phyloP scores from a whole-genome alignment of 2,797 vertebrate genomes.

The Chiroxiphia lanceolata region DNA sequence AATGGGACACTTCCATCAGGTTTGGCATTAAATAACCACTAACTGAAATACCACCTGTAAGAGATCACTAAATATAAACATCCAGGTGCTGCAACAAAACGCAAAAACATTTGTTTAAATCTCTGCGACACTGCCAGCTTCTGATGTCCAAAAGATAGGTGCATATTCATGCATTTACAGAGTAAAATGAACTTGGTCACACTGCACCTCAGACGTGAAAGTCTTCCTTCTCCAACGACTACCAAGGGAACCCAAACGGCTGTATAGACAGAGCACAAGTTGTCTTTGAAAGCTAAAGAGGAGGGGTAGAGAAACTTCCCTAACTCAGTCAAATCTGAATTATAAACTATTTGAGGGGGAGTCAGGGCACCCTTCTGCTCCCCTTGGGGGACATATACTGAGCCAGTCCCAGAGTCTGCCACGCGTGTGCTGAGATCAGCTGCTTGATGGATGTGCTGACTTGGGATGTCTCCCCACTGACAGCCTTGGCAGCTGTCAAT shows the following conservation, averaged over 20 bases:
- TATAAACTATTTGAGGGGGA: neutral
- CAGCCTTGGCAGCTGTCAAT: neutral
- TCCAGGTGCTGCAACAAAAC: neutral
- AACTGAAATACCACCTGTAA: neutral
- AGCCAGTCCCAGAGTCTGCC: neutral
- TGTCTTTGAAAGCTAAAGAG: neutral
- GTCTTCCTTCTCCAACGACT: neutral
- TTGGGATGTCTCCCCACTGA: neutral
- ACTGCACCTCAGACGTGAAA: neutral
- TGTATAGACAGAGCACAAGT: rapidly evolving
- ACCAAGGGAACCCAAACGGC: neutral
- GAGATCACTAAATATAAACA: neutral
- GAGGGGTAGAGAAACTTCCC: neutral
- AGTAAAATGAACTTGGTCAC: neutral
- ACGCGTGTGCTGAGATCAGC: rapidly evolving
- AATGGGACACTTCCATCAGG: neutral
- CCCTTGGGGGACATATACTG: rapidly evolving
- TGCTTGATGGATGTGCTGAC: neutral
- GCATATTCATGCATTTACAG: neutral
- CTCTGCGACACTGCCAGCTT: neutral
- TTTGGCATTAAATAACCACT: neutral
- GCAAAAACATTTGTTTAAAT: neutral
- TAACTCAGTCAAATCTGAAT: neutral
- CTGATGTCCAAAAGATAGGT: neutral
- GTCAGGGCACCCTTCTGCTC: neutral